Evolutionary conservation across 1,140 invertebrate species (phyloP).

Genomic region (Drosophila busckii): DNA sequence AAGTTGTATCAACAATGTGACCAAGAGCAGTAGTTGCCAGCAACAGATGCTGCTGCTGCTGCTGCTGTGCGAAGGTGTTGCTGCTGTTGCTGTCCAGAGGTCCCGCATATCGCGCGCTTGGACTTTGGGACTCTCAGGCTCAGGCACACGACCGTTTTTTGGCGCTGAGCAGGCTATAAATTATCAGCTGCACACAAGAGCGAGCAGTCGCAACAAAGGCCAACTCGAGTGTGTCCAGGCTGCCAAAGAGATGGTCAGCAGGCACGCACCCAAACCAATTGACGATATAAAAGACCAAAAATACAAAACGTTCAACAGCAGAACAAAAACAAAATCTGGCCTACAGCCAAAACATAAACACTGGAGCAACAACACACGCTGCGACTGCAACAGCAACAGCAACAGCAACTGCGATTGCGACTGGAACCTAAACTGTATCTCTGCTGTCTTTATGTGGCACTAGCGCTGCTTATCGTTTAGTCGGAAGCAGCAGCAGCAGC

Average conservation of each 20-base stretch:
- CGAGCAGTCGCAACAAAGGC: constrained; percentile 56
- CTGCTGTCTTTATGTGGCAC: background rate
- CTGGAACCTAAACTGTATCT: no score
- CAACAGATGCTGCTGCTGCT: constrained; percentile 40
- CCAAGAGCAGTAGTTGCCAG: constrained; percentile 44
- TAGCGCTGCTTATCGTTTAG: constrained; percentile 29
- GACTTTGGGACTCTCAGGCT: constrained; percentile 4
- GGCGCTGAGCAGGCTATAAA: constrained; percentile 65
- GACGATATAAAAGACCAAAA: constrained; percentile 61
- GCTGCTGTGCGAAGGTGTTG: constrained; percentile 48
- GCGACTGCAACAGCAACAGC: constrained; percentile 48
- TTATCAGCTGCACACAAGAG: constrained; percentile 56
- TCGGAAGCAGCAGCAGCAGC: constrained; percentile 46
- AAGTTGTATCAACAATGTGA: constrained; percentile 64
- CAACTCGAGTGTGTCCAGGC: constrained; percentile 46
- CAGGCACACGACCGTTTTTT: constrained; percentile 53
- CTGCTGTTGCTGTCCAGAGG: background rate
- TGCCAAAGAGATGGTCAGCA: constrained; percentile 46
- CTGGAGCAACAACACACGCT: constrained; percentile 66
- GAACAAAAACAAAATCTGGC: constrained; percentile 40
- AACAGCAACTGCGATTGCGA: no score
- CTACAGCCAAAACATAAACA: constrained; percentile 55
- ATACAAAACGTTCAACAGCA: constrained; percentile 17
- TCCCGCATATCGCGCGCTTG: constrained; percentile 15
- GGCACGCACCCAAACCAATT: constrained; percentile 65